Evolutionary conservation across 2,888 invertebrate genomes (phyloP).

Genomic region (Latheticus oryzae): DNA sequence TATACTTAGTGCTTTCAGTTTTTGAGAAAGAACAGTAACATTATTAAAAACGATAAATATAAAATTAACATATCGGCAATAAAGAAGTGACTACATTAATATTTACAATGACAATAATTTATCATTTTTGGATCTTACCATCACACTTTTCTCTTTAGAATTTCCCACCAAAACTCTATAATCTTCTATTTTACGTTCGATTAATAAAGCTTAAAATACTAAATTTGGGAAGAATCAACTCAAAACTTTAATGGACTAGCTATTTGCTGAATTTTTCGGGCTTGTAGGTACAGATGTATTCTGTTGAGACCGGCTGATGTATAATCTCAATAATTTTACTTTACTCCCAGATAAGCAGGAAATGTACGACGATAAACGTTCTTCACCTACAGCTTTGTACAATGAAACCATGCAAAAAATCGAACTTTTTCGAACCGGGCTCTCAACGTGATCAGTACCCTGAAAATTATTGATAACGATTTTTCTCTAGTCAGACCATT

Average conservation of each 20-base stretch:
- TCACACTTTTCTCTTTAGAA: constrained; percentile 24
- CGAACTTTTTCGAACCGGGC: constrained; percentile 93
- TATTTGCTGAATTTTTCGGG: constrained; percentile 58
- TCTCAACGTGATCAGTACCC: constrained; percentile 92
- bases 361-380: constrained; percentile 84
- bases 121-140: constrained; percentile 17
- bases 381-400: constrained; percentile 90
- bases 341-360: constrained; percentile 88
- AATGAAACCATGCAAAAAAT: constrained; percentile 98
- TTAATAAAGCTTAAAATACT: constrained; percentile 24
- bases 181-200: constrained; percentile 16
- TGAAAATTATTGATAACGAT: constrained; percentile 61
- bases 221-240: constrained; percentile 25
- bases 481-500: no score
- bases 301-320: constrained; percentile 75
- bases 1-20: constrained; percentile 24
- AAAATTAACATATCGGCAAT: constrained; percentile 32
- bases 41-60: constrained; percentile 33
- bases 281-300: constrained; percentile 65
- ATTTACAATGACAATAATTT: constrained; percentile 21
- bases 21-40: constrained; percentile 30
- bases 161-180: constrained; percentile 2
- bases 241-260: constrained; percentile 44
- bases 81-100: constrained; percentile 29
- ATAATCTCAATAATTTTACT: constrained; percentile 84